Evolutionary conservation across 2,113 vertebrate genomes (phyloP).

Genomic region (Peromyscus leucopus): DNA sequence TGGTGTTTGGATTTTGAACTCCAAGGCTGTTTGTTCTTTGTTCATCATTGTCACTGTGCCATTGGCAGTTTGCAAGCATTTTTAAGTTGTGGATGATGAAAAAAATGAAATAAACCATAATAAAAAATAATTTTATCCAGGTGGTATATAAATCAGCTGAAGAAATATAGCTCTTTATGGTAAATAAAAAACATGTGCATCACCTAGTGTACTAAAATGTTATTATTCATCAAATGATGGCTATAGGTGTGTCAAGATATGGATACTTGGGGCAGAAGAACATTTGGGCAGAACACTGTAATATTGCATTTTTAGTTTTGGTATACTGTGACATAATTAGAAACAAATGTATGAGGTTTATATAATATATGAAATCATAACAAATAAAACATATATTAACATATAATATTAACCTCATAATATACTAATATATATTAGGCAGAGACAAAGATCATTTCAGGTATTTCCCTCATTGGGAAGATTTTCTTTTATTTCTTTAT

Average conservation of each 20-base stretch:
- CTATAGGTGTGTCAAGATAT: slow-evolving; percentile 82
- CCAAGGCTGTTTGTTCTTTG: slow-evolving; percentile 81
- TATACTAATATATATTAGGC: slow-evolving; percentile 71
- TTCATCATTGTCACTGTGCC: slow-evolving; percentile 80
- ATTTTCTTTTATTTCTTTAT: slow-evolving; percentile 84
- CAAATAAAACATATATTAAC: not conserved
- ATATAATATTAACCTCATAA: not conserved
- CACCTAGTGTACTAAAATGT: slow-evolving; percentile 85
- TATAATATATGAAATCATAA: slow-evolving; percentile 3
- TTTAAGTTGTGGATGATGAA: slow-evolving; percentile 79
- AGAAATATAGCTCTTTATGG: slow-evolving; percentile 86
- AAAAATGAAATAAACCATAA: slow-evolving; percentile 88
- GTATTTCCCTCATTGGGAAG: slow-evolving; percentile 85
- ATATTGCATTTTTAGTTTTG: slow-evolving; percentile 69
- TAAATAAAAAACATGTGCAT: slow-evolving; percentile 88
- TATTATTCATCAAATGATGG: slow-evolving; percentile 86
- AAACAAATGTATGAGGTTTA: slow-evolving; percentile 71
- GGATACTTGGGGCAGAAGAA: slow-evolving; percentile 83
- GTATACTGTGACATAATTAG: slow-evolving; percentile 51
- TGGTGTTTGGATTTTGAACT: slow-evolving; percentile 83
- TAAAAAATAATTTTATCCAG: slow-evolving; percentile 89
- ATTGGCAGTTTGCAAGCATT: slow-evolving; percentile 82
- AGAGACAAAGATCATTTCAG: slow-evolving; percentile 84
- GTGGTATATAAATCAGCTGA: slow-evolving; percentile 87
- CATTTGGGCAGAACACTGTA: slow-evolving; percentile 78